Percentiles rank a stretch among this genome's conserved stretches.
These are phyloP conservation scores for Acanthurus lineatus DNA, from an alignment of 2,797 vertebrate genomes.

Conservation along the genomic window DNA sequence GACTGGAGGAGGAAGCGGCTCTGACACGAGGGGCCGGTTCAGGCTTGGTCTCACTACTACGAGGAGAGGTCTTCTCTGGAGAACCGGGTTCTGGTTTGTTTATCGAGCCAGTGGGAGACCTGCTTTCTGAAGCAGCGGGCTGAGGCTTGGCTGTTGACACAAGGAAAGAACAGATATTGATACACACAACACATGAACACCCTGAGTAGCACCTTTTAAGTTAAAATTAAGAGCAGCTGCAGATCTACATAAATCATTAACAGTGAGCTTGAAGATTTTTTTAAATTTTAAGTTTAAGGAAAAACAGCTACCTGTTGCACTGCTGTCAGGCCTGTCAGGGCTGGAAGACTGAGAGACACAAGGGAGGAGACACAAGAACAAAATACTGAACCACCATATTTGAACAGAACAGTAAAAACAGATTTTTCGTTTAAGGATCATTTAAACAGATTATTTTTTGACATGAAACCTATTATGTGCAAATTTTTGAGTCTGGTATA, in stretches of 20 bases:
- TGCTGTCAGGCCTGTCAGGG: slow-evolving; percentile 88
- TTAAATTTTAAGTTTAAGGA: background rate
- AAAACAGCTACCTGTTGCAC: slow-evolving; percentile 84
- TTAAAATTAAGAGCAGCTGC: background rate
- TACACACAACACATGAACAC: background rate
- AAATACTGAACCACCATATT: background rate
- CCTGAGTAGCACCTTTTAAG: background rate
- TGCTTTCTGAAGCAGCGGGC: slow-evolving; percentile 82
- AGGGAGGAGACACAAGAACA: slow-evolving; percentile 40
- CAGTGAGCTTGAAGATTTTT: background rate
- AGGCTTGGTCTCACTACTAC: slow-evolving; percentile 84
- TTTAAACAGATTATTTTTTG: background rate
- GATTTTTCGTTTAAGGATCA: background rate
- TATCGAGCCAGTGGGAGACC: slow-evolving; percentile 65
- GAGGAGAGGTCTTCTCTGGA: slow-evolving; percentile 86
- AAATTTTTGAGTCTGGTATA: background rate
- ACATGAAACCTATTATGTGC: background rate
- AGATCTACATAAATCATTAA: background rate
- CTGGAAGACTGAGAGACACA: slow-evolving; percentile 61
- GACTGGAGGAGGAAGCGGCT: slow-evolving; percentile 82
- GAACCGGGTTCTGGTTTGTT: slow-evolving; percentile 82
- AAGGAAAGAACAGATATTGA: too few relatives aligned
- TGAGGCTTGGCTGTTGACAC: slow-evolving; percentile 81
- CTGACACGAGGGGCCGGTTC: slow-evolving; percentile 85
- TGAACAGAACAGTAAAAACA: background rate